A percentile compares a stretch with the other conserved stretches of the same genome.
Evolutionary conservation across 2,888 invertebrate species (phyloP).

Genomic region (Netelia fuscicornis): DNA sequence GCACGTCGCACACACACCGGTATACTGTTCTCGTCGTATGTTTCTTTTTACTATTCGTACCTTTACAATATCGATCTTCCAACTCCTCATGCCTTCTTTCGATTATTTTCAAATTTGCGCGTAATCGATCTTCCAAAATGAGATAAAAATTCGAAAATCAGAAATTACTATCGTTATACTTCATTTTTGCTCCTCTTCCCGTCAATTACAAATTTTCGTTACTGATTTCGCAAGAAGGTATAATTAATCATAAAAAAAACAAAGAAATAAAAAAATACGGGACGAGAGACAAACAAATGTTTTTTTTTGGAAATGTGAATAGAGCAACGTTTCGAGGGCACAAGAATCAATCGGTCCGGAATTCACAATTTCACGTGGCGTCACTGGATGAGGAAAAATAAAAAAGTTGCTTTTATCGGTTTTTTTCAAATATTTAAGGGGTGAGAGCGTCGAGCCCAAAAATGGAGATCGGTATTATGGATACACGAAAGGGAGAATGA

Average conservation of each 20-base stretch:
- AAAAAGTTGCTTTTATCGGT: slow-evolving; percentile 12
- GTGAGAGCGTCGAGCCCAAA: slow-evolving; percentile 55
- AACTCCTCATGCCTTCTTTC: neutral
- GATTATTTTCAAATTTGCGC: slow-evolving; percentile 19
- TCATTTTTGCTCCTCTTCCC: neutral
- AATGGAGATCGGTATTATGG: slow-evolving; percentile 46
- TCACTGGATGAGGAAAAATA: neutral
- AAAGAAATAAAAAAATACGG: slow-evolving; percentile 8
- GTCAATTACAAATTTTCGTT: neutral
- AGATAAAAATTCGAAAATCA: slow-evolving; percentile 26
- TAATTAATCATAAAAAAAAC: slow-evolving; percentile 14
- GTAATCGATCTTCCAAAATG: slow-evolving; percentile 22
- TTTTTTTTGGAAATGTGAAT: neutral
- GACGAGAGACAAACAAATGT: slow-evolving; percentile 1
- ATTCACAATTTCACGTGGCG: slow-evolving; percentile 16
- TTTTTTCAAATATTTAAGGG: slow-evolving; percentile 14
- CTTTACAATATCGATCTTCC: slow-evolving; percentile 46
- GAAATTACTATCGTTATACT: neutral
- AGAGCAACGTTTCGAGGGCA: neutral
- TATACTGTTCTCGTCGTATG: slow-evolving; percentile 61
- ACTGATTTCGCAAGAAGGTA: neutral
- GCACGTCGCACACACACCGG: slow-evolving; percentile 79
- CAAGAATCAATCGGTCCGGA: slow-evolving; percentile 4
- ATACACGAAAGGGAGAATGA: slow-evolving; percentile 47
- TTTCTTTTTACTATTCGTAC: slow-evolving; percentile 37